Evolutionary conservation across 2,113 vertebrate species (phyloP), one percentile per base, ranked within the genome.

Genomic region (Tringa solitaria): DNA sequence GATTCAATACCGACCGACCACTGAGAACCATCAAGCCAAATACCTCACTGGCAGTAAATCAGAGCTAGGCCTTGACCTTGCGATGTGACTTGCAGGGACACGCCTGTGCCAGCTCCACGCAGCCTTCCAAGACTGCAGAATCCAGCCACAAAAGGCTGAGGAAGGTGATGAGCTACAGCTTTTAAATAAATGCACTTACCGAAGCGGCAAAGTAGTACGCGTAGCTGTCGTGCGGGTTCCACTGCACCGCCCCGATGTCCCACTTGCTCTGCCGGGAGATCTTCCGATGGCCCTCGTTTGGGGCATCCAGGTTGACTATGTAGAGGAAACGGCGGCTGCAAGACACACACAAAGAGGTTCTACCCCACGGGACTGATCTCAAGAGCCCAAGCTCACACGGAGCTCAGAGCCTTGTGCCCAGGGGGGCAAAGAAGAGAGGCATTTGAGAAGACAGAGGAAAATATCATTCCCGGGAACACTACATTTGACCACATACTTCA

Each of bases 191-290:
- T 5, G 39, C 59, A 90, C 97, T 97, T 87, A 99, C 99, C 1
- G 99, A 99, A 68, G 99, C 99, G 32, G 99, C 99, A 33, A 99
- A 99, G 61, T 99, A 97, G 92, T 99, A 98, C 0, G 98, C 98
- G 1, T 98, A 98, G 16, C 98, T 98, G 75, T 98, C 98, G 5
- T 99, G 99, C 0, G 99, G 99, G 72, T 99, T 99, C 99, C 99
- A 99, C 98, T 99, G 99, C 80, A 99, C 99, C 0, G 99, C 99
- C 35, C 99, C 99, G 2, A 99, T 99, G 91, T 99, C 99, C 99
- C 99, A 99, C 79, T 99, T 99, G 97, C 99, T 99, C 97, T 99
- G 99, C 2, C 99, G 98, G 19, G 98, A 98, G 37, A 99, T 99
- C 96, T 99, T 99, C 2, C 99, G 97, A 22, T 99, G 98, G 5